These are phyloP conservation scores for Zophobas atratus DNA, from an alignment of 1,140 invertebrate species.

Conservation along the genomic window DNA sequence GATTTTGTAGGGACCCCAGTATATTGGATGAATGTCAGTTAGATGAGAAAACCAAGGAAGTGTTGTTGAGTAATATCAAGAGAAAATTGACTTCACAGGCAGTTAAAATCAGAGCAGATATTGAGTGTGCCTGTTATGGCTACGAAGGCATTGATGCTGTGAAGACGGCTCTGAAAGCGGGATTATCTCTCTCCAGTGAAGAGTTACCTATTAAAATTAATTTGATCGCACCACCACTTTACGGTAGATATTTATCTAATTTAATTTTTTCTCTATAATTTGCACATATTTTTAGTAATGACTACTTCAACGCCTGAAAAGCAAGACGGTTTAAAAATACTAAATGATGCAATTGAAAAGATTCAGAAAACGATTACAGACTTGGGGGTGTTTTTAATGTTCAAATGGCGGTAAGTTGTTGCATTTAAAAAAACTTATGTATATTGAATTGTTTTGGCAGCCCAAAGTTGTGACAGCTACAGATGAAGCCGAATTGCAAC, in stretches of 20 bases:
- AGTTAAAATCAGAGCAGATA: constrained; percentile 97
- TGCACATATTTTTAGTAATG: constrained; percentile 81
- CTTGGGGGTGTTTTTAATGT: constrained; percentile 93
- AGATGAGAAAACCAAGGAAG: constrained; percentile 93
- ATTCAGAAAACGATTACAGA: constrained; percentile 89
- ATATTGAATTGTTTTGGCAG: constrained; percentile 69
- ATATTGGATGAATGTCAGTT: constrained; percentile 97
- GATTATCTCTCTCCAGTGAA: constrained; percentile 92
- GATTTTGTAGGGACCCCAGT: constrained; percentile 85
- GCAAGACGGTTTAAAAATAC: constrained; percentile 89
- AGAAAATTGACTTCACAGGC: constrained; percentile 97
- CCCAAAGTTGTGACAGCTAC: constrained; percentile 98
- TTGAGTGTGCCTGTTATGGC: constrained; percentile 98
- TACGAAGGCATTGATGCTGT: constrained; percentile 99
- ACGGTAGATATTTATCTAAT: constrained; percentile 74
- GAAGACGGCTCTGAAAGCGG: constrained; percentile 92
- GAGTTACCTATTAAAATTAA: constrained; percentile 99
- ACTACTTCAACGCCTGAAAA: constrained; percentile 98
- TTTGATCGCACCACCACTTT: constrained; percentile 97
- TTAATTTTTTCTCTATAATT: constrained; percentile 12
- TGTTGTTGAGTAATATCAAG: constrained; percentile 95
- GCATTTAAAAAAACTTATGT: constrained; percentile 1
- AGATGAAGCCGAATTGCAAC: constrained; percentile 95
- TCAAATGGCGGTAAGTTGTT: constrained; percentile 91
- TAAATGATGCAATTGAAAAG: constrained; percentile 91